phyloP scores from a whole-genome alignment of 2,113 vertebrate genomes.

The Petroica traversi region DNA sequence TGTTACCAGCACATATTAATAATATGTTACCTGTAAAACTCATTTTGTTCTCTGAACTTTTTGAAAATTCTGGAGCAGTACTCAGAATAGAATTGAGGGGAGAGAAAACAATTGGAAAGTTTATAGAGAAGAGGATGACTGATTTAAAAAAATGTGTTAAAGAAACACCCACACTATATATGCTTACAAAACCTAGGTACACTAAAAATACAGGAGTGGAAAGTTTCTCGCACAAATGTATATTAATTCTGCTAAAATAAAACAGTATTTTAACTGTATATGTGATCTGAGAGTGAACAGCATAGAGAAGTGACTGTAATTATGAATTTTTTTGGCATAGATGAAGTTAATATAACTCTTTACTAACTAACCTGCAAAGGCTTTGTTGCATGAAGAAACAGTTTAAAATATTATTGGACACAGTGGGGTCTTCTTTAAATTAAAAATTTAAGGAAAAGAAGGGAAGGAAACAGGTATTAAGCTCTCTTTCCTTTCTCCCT shows the following conservation, averaged over 20 bases:
- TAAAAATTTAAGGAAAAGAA: neutral
- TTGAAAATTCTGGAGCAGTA: neutral
- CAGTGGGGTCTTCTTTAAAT: neutral
- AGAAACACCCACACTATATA: neutral
- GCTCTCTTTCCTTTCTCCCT: neutral
- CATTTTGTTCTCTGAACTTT: neutral
- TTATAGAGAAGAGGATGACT: neutral
- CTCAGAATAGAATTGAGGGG: neutral
- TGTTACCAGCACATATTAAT: neutral
- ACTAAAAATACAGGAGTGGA: neutral
- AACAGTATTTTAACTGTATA: neutral
- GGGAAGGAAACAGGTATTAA: neutral
- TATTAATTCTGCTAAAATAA: neutral
- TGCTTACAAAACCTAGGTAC: neutral
- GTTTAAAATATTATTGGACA: neutral
- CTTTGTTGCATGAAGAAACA: neutral
- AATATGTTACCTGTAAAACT: neutral
- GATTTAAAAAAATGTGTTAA: neutral
- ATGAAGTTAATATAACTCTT: neutral
- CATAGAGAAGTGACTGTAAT: neutral
- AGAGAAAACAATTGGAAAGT: neutral
- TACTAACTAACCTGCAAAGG: neutral
- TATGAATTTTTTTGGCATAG: neutral
- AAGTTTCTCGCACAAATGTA: neutral
- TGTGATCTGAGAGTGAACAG: neutral